Evolutionary conservation across 1,140 invertebrate species (phyloP), one percentile per base, ranked within the genome.

Genomic region (Drosophila baimaii): DNA sequence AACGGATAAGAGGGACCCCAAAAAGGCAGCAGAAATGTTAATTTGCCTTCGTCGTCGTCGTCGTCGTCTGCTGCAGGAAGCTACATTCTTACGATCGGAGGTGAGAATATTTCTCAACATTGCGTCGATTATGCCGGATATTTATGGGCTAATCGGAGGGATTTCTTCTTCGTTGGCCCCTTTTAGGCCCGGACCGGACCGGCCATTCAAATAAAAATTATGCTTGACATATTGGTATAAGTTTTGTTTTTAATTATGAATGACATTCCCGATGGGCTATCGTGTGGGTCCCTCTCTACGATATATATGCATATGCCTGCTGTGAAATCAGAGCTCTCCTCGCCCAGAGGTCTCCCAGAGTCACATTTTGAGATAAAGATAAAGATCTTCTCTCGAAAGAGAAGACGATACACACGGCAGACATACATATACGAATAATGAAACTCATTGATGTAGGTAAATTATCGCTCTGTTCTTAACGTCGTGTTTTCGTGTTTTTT

Each of bases 361-460:
- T 74, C 79, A 78, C 80, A 78, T 78, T 81, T 85, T 70, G 59
- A 71, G 81, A 71, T 72, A 21, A 25, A 72, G 76, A 89, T 89
- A 89, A 89, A 89, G 80, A 89, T 89, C 84, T 66, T 56, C 66
- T 69, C 35, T 68, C 29, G n/a, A 2, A 5, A 21, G 8, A 17
- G 49, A 33, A 58, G 21, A 21, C 31, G 19, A 54, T 35, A 59
- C 49, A 70, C 57, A 74, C 69, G 44, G 49, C 62, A 49, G 54
- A 75, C 55, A 35, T 46, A 75, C 55, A 35, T 46, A 59, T 69
- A 52, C 62, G 59, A 71, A 88, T 88, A 88, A 83, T 88, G 84
- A 89, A 89, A 89, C 84, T 89, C 84, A 89, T 89, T 89, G 84
- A 89, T 89, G 84, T 89, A 89, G 84, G 84, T 89, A 89, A 89